These are phyloP conservation scores for Poliocrania exsul DNA, from an alignment of 2,797 vertebrate species.

Conservation along the genomic window DNA sequence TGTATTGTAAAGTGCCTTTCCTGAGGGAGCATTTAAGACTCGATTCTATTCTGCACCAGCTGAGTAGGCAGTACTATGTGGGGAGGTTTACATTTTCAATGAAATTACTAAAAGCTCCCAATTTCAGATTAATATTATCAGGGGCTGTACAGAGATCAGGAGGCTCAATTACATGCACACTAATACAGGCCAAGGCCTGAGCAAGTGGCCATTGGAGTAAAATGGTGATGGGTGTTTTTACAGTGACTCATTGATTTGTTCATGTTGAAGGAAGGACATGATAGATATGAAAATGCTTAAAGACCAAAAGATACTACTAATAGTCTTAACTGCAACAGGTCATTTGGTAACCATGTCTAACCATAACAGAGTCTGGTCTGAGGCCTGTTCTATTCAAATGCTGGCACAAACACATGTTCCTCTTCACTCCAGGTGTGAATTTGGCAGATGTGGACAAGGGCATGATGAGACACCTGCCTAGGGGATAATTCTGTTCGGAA, in stretches of 20 bases:
- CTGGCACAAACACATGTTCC: background rate
- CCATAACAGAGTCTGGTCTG: background rate
- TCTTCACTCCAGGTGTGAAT: background rate
- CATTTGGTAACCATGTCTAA: background rate
- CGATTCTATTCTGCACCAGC: background rate
- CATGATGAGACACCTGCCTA: background rate
- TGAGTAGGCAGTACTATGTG: background rate
- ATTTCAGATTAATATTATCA: background rate
- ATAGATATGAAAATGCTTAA: background rate
- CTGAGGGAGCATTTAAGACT: background rate
- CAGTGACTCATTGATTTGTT: background rate
- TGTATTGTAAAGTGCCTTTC: background rate
- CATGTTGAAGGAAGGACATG: background rate
- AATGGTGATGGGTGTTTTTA: background rate
- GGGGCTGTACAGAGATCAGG: background rate
- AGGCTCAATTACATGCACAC: rapidly evolving
- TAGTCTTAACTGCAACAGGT: background rate
- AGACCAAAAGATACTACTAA: background rate
- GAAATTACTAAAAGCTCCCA: background rate
- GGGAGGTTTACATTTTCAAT: background rate
- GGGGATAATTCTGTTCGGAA: conserved; percentile 42
- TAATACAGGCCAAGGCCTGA: background rate
- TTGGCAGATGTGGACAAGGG: background rate
- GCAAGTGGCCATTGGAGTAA: background rate
- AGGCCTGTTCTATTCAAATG: background rate